Evolutionary conservation across 2,888 invertebrate genomes (phyloP).

Genomic region (Leucophora obtusa): DNA sequence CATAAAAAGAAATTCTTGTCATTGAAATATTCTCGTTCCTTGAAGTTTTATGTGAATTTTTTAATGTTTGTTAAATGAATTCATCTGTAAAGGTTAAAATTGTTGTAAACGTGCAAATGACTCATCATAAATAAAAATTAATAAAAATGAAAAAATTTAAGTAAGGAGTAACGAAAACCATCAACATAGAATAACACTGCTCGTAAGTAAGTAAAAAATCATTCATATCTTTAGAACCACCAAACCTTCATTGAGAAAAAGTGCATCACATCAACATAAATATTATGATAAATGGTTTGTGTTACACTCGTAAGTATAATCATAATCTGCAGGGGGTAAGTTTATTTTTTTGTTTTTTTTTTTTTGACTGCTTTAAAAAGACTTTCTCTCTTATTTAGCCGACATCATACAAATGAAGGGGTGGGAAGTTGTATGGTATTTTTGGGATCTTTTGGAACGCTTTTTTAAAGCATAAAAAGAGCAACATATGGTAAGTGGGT

Average conservation of each 20-base stretch:
- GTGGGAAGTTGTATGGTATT: constrained; percentile 56
- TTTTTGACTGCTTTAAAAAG: constrained; percentile 10
- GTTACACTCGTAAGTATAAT: constrained; percentile 67
- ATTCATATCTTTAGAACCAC: constrained; percentile 39
- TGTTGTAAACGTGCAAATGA: constrained; percentile 77
- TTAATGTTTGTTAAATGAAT: constrained; percentile 70
- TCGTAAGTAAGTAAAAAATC: constrained; percentile 29
- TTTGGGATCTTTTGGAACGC: constrained; percentile 1
- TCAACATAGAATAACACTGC: constrained; percentile 27
- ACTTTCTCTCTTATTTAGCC: constrained; percentile 37
- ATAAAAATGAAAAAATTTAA: constrained; percentile 71
- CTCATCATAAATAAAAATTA: constrained; percentile 78
- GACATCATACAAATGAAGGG: constrained; percentile 29
- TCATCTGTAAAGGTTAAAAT: constrained; percentile 77
- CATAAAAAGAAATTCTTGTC: constrained; percentile 32
- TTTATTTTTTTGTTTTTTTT: constrained; percentile 66
- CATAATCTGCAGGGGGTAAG: constrained; percentile 77
- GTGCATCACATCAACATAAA: constrained; percentile 76
- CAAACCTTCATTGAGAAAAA: constrained; percentile 76
- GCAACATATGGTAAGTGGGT: constrained; percentile 76
- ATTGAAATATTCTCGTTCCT: constrained; percentile 39
- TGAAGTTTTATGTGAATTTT: constrained; percentile 39
- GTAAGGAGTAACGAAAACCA: constrained; percentile 39
- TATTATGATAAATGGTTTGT: constrained; percentile 78
- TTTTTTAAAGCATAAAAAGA: constrained; percentile 50